Evolutionary conservation across 2,797 vertebrate genomes (phyloP).

Genomic region (Nannoperca australis): DNA sequence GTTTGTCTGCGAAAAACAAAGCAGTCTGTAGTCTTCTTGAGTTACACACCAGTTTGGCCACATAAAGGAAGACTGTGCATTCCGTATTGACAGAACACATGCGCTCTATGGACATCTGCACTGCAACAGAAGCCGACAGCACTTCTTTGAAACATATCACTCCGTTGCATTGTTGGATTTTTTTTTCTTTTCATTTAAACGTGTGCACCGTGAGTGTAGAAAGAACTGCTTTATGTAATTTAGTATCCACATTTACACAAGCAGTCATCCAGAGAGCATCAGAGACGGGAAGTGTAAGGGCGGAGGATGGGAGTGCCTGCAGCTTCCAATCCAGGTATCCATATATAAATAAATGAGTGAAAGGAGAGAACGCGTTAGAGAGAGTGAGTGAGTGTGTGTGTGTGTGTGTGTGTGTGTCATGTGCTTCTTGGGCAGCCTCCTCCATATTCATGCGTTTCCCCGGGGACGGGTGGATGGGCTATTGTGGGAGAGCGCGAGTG

Average conservation of each 20-base stretch:
- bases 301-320: conserved; percentile 73
- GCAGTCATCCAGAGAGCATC: conserved; percentile 49
- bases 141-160: conserved; percentile 42
- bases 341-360: conserved; percentile 82
- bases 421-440: conserved; percentile 76
- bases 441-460: conserved; percentile 86
- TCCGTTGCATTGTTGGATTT: conserved; percentile 30
- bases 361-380: conserved; percentile 54
- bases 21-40: conserved; percentile 70
- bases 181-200: conserved; percentile 34
- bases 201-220: conserved; percentile 17
- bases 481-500: conserved; percentile 79
- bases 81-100: conserved; percentile 65
- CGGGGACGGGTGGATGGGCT: conserved; percentile 79
- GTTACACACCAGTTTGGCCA: conserved; percentile 59
- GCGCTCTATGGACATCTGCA: conserved; percentile 59
- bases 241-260: conserved; percentile 52
- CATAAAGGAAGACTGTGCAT: conserved; percentile 51
- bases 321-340: conserved; percentile 79
- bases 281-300: conserved; percentile 52
- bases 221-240: conserved; percentile 56
- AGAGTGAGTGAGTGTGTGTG: conserved; percentile 6
- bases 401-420: conserved; percentile 74
- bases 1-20: conserved; percentile 80
- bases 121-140: conserved; percentile 53